These are phyloP conservation scores for Ptilonorhynchus violaceus DNA, from an alignment of 2,113 vertebrate genomes.

Conservation along the genomic window DNA sequence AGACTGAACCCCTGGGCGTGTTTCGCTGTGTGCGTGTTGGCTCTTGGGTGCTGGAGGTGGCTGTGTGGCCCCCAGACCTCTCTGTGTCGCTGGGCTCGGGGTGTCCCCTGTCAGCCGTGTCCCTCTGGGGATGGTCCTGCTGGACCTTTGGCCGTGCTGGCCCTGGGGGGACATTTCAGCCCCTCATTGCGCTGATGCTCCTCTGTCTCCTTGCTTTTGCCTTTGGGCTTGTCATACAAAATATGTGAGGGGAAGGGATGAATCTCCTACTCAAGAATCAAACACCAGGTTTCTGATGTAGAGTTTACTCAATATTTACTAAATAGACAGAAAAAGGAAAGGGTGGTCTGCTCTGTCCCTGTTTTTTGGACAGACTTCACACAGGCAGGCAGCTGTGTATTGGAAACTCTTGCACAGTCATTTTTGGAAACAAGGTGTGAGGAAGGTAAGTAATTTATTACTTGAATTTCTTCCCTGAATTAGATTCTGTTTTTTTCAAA, in stretches of 20 bases:
- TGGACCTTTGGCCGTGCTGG: rapidly evolving
- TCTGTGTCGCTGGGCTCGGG: rapidly evolving
- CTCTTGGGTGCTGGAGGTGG: rapidly evolving
- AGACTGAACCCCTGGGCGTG: rapidly evolving
- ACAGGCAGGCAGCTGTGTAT: slow-evolving; percentile 5
- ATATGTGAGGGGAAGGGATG: rapidly evolving
- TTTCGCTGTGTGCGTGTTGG: neutral
- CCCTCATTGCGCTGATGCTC: rapidly evolving
- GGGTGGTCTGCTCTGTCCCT: neutral
- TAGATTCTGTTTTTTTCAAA: neutral
- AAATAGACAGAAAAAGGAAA: neutral
- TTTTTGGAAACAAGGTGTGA: slow-evolving; percentile 45
- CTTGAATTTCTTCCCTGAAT: neutral
- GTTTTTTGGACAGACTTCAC: slow-evolving; percentile 17
- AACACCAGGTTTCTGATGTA: rapidly evolving
- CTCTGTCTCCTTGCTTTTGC: rapidly evolving
- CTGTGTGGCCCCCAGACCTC: neutral
- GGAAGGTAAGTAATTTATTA: slow-evolving; percentile 16
- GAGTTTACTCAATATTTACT: rapidly evolving
- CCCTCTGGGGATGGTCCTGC: neutral
- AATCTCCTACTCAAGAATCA: rapidly evolving
- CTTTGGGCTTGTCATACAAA: neutral
- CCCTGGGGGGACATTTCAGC: rapidly evolving
- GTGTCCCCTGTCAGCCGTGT: rapidly evolving
- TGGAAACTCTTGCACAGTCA: slow-evolving; percentile 25